A percentile compares a stretch with the other conserved stretches of the same genome.
phyloP scores from a whole-genome alignment of 2,113 vertebrate genomes.

The Recurvirostra avosetta region DNA sequence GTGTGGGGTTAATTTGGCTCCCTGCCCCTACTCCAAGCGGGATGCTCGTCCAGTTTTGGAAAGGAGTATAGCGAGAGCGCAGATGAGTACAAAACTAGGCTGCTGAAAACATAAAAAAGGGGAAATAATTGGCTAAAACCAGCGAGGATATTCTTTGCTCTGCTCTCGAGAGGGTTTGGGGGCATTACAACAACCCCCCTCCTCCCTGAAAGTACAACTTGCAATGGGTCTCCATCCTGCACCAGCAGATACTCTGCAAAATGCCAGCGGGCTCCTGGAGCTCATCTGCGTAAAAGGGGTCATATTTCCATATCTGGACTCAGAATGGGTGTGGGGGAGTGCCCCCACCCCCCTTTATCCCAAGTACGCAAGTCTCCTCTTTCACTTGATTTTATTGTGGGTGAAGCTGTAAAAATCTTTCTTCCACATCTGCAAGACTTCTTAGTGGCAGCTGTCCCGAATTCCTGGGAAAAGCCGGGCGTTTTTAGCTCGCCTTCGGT shows the following conservation, averaged over 20 bases:
- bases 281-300: background rate
- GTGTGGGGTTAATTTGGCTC: background rate
- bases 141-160: background rate
- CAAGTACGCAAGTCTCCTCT: background rate
- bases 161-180: background rate
- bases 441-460: conserved; percentile 12
- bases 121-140: background rate
- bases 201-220: fast-evolving
- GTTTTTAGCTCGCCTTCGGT: background rate
- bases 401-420: conserved; percentile 28
- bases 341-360: background rate
- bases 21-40: background rate
- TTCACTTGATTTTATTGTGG: conserved; percentile 30
- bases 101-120: background rate
- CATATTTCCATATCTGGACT: background rate
- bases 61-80: background rate
- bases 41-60: background rate
- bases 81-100: background rate
- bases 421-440: conserved; percentile 58
- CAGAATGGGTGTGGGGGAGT: background rate
- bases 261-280: background rate
- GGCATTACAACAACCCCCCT: background rate
- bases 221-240: background rate
- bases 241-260: background rate
- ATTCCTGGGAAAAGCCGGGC: conserved; percentile 52